Evolutionary conservation across 2,888 invertebrate genomes (phyloP).

Genomic region (Onchidella celtica): DNA sequence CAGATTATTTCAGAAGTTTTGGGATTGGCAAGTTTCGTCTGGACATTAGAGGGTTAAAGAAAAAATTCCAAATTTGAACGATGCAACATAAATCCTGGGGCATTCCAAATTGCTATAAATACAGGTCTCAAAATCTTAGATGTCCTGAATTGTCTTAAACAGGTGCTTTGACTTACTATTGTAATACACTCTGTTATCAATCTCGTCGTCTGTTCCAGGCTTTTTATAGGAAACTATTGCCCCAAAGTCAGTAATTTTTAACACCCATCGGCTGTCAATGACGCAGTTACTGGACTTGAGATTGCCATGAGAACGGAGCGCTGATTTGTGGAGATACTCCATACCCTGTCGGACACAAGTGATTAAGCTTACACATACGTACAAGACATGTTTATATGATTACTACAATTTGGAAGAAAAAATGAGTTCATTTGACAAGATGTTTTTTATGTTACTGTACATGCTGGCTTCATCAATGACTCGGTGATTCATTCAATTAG

Average conservation of each 20-base stretch:
- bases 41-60: too few relatives aligned
- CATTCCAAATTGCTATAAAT: too few relatives aligned
- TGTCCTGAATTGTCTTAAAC: too few relatives aligned
- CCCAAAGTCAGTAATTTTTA: conserved; percentile 91
- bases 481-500: too few relatives aligned
- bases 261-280: conserved; percentile 93
- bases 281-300: conserved; percentile 91
- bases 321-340: conserved; percentile 68
- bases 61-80: too few relatives aligned
- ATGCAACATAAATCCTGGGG: too few relatives aligned
- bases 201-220: conserved; percentile 57
- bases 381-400: neutral
- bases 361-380: neutral
- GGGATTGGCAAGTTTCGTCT: too few relatives aligned
- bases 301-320: conserved; percentile 86
- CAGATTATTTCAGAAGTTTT: too few relatives aligned
- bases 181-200: conserved; percentile 60
- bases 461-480: too few relatives aligned
- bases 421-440: too few relatives aligned
- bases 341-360: conserved; percentile 62
- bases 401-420: too few relatives aligned
- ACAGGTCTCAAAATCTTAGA: too few relatives aligned
- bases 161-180: conserved; percentile 63
- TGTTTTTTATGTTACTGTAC: neutral
- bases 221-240: conserved; percentile 58